phyloP scores from a whole-genome alignment of 2,888 invertebrate genomes.

The Anarsia innoxiella region DNA sequence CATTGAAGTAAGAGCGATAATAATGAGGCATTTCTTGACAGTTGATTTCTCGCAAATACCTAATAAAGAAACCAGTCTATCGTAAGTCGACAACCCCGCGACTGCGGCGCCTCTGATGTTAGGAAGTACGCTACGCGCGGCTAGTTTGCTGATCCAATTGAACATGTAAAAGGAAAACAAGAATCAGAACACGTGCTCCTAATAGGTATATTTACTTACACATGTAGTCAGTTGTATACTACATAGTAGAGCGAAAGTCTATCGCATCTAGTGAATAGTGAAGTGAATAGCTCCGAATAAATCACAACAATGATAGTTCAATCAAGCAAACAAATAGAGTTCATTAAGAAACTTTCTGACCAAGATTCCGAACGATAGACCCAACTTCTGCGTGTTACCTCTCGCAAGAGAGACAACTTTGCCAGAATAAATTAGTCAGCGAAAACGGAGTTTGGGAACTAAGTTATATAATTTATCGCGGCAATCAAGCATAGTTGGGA shows the following conservation, averaged over 20 bases:
- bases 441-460: constrained; percentile 9
- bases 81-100: constrained; percentile 3
- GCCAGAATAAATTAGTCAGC: constrained; percentile 7
- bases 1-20: too few species aligned
- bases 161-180: constrained; percentile 10
- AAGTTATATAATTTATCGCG: constrained; percentile 13
- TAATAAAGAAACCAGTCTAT: neutral
- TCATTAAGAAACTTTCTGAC: too few species aligned
- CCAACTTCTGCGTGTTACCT: constrained; percentile 1
- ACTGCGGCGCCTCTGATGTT: constrained; percentile 10
- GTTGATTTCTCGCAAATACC: neutral
- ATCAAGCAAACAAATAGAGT: too few species aligned
- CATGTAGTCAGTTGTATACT: too few species aligned
- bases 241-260: too few species aligned
- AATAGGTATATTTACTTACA: too few species aligned
- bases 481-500: constrained; percentile 13
- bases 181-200: constrained; percentile 8
- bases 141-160: constrained; percentile 12
- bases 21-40: too few species aligned
- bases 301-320: too few species aligned
- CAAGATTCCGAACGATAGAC: neutral
- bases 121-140: constrained; percentile 8
- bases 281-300: too few species aligned
- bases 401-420: constrained; percentile 6
- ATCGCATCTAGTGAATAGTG: too few species aligned